Evolutionary conservation across 2,113 vertebrate species (phyloP).

Genomic region (Pheucticus melanocephalus): DNA sequence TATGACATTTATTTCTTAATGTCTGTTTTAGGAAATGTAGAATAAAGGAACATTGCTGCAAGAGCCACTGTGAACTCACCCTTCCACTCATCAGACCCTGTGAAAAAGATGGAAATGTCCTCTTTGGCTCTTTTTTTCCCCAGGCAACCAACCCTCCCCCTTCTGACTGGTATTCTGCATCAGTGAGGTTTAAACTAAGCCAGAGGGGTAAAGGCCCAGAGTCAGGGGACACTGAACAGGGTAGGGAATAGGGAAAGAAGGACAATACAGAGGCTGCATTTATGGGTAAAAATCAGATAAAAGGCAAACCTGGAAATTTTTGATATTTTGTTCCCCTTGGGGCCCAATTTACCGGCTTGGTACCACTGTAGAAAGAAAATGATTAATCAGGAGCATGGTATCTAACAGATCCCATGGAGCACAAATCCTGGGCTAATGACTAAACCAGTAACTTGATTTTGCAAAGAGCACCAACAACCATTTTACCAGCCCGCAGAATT

Average conservation of each 20-base stretch:
- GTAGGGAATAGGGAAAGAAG: background rate
- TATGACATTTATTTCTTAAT: background rate
- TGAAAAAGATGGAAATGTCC: background rate
- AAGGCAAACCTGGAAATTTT: background rate
- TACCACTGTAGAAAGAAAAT: background rate
- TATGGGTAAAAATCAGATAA: background rate
- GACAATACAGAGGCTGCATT: background rate
- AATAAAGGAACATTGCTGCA: background rate
- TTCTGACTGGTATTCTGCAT: background rate
- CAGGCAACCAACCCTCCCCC: background rate
- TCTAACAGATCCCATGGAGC: background rate
- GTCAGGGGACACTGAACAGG: background rate
- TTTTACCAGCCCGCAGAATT: background rate
- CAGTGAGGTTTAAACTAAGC: conserved; percentile 5
- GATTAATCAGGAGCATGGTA: background rate
- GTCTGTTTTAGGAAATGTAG: background rate
- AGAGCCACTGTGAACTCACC: background rate
- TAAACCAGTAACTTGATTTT: background rate
- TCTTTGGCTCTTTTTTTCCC: background rate
- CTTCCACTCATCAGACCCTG: background rate
- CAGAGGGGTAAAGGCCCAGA: background rate
- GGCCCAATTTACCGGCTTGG: background rate
- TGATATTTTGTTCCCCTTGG: background rate
- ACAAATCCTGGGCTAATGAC: background rate
- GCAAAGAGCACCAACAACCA: background rate